Conservation (phyloP, 2,888 invertebrate species). For the Camptogramma bilineatum region DNA sequence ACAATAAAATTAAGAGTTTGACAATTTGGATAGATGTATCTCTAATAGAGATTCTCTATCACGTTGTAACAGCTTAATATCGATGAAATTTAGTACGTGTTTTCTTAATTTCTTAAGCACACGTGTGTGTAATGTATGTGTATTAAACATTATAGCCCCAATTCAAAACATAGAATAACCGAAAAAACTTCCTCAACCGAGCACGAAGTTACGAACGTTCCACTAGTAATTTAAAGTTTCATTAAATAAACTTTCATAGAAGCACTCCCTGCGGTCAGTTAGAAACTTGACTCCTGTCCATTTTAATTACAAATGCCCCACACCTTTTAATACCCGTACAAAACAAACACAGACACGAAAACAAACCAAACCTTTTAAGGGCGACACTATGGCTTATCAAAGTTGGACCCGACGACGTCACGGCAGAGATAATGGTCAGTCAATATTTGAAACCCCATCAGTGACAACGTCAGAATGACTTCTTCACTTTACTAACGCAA, state of each 20-base stretch:
- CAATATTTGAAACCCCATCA: constrained; percentile 84
- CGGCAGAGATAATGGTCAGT: constrained; percentile 78
- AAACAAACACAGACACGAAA: constrained; percentile 70
- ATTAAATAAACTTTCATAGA: constrained; percentile 29
- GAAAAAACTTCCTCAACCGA: too few species aligned
- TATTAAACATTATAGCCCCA: too few species aligned
- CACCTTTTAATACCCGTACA: constrained; percentile 67
- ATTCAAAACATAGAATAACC: too few species aligned
- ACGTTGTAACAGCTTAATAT: too few species aligned
- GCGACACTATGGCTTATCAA: constrained; percentile 71
- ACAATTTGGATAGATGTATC: too few species aligned
- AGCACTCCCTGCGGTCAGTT: constrained; percentile 29
- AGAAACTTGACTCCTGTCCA: constrained; percentile 57
- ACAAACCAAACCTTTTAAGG: constrained; percentile 70
- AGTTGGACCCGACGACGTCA: constrained; percentile 64
- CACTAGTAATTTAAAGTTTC: not conserved
- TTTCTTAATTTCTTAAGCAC: too few species aligned
- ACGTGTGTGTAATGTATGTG: too few species aligned
- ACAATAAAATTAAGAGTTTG: too few species aligned
- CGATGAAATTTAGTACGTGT: too few species aligned
- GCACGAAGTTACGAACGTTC: too few species aligned
- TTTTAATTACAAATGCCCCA: constrained; percentile 70
- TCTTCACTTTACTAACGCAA: constrained; percentile 74
- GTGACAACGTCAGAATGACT: constrained; percentile 75
- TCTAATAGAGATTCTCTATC: too few species aligned